These are phyloP conservation scores for Gadus macrocephalus DNA, from an alignment of 2,113 vertebrate species.

Conservation along the genomic window DNA sequence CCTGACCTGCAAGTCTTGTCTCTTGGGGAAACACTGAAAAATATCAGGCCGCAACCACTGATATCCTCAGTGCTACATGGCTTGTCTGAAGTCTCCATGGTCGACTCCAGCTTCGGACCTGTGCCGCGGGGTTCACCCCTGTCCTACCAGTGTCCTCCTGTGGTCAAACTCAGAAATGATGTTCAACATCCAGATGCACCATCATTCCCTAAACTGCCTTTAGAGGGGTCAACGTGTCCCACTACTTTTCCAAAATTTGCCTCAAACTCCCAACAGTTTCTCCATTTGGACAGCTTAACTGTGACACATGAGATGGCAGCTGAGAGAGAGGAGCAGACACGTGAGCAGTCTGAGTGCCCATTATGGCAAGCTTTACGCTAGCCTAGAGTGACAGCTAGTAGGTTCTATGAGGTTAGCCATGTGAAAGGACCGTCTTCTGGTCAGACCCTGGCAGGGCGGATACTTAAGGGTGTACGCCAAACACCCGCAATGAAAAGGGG, in stretches of 20 bases:
- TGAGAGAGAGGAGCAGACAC: constrained; percentile 1
- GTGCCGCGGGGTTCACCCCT: neutral
- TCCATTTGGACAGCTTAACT: neutral
- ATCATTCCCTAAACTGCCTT: constrained; percentile 2
- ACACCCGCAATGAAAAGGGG: too few relatives aligned
- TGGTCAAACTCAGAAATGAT: neutral
- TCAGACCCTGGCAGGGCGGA: too few relatives aligned
- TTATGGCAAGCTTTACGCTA: too few relatives aligned
- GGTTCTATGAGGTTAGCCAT: constrained; percentile 3
- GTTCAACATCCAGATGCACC: constrained; percentile 1
- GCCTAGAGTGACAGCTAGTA: neutral
- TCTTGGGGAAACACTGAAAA: too few relatives aligned
- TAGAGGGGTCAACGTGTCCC: neutral
- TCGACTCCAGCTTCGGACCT: neutral
- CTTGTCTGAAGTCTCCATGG: neutral
- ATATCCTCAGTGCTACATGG: constrained; percentile 1
- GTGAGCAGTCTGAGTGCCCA: neutral
- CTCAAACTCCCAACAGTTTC: neutral
- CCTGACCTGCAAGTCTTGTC: too few relatives aligned
- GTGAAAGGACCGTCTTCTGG: neutral
- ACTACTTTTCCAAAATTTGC: too few relatives aligned
- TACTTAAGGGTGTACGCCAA: too few relatives aligned
- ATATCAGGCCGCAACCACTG: too few relatives aligned
- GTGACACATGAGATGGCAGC: constrained; percentile 5
- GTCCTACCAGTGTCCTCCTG: constrained; percentile 5